Percentiles rank a stretch among this genome's conserved stretches.
Conservation (phyloP, 2,888 invertebrate species). For the Aphrophora alni region DNA sequence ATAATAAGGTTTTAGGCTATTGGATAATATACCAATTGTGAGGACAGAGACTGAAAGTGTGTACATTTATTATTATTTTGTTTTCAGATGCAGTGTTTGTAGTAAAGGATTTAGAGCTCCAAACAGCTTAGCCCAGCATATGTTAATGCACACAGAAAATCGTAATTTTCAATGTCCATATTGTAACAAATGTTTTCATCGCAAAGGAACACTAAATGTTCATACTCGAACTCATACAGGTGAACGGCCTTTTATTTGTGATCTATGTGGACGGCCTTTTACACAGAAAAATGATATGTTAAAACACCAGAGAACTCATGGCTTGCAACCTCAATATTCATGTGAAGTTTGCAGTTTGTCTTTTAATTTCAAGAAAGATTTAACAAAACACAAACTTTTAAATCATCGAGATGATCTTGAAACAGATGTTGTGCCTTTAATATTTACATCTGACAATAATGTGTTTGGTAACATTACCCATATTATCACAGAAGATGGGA, state of each 20-base stretch:
- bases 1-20: no score
- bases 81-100: constrained; percentile 52
- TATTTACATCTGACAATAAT: constrained; percentile 10
- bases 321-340: not conserved
- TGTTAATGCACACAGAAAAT: constrained; percentile 53
- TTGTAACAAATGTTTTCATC: constrained; percentile 54
- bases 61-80: not conserved
- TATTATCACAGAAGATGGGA: constrained; percentile 31
- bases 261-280: constrained; percentile 53
- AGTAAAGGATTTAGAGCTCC: constrained; percentile 55
- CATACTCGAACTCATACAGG: constrained; percentile 56
- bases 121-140: constrained; percentile 55
- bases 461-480: constrained; percentile 24
- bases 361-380: constrained; percentile 20
- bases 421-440: constrained; percentile 20
- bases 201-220: constrained; percentile 53
- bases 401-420: not conserved
- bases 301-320: constrained; percentile 54
- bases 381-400: constrained; percentile 19
- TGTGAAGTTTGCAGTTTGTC: constrained; percentile 10
- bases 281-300: constrained; percentile 55
- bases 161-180: constrained; percentile 53
- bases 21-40: no score
- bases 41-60: no score
- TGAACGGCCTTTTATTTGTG: constrained; percentile 54